phyloP scores from a whole-genome alignment of 2,797 vertebrate genomes.

The Odontamblyopus rebecca region DNA sequence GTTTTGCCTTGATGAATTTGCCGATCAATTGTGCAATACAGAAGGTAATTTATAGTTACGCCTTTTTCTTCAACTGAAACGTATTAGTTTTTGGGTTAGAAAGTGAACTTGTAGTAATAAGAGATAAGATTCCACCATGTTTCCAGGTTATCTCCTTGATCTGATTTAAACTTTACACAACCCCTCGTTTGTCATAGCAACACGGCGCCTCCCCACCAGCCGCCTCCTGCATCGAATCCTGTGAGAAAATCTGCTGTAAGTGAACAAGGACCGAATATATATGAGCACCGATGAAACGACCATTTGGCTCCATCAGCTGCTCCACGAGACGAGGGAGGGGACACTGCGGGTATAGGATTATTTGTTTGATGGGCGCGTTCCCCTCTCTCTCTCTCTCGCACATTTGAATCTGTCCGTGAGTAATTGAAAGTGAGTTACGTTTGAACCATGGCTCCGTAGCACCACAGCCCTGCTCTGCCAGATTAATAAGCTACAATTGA shows the following conservation, averaged over 20 bases:
- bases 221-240: slow-evolving; percentile 7
- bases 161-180: slow-evolving; percentile 39
- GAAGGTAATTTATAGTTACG: too few relatives aligned
- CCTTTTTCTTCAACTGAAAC: too few relatives aligned
- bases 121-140: slow-evolving; percentile 34
- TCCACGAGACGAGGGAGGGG: slow-evolving; percentile 19
- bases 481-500: slow-evolving; percentile 70
- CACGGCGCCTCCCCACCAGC: slow-evolving; percentile 25
- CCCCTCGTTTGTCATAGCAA: slow-evolving; percentile 18
- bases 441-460: slow-evolving; percentile 48
- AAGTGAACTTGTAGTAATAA: slow-evolving; percentile 26
- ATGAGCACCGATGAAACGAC: slow-evolving; percentile 33
- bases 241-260: slow-evolving; percentile 21
- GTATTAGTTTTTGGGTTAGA: not conserved
- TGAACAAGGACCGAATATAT: slow-evolving; percentile 30
- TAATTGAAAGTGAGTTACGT: slow-evolving; percentile 68
- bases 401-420: slow-evolving; percentile 58
- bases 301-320: slow-evolving; percentile 42
- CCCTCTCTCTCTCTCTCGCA: slow-evolving; percentile 51
- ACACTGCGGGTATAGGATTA: slow-evolving; percentile 27
- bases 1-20: too few relatives aligned
- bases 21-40: too few relatives aligned
- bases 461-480: slow-evolving; percentile 42
- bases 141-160: slow-evolving; percentile 32
- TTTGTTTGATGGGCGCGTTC: slow-evolving; percentile 74